A percentile compares a stretch with the other conserved stretches of the same genome.
These are phyloP conservation scores for Lathamus discolor DNA, from an alignment of 2,113 vertebrate species.

Conservation along the genomic window DNA sequence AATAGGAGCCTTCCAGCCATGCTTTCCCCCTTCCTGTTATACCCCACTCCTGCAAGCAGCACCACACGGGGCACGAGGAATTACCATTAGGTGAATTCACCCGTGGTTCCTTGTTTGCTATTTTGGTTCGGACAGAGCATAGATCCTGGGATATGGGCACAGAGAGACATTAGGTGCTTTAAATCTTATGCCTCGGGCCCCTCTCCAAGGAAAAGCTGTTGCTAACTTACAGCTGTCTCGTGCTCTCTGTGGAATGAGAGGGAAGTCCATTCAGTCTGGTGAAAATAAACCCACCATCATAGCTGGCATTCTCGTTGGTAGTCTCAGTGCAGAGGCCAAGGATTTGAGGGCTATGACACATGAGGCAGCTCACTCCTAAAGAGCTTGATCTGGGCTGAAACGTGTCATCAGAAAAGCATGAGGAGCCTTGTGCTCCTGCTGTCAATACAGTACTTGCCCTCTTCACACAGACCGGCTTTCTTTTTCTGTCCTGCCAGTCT, in stretches of 20 bases:
- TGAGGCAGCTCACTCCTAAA: slow-evolving; percentile 66
- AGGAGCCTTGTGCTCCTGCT: slow-evolving; percentile 40
- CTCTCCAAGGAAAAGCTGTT: slow-evolving; percentile 66
- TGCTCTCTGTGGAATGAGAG: slow-evolving; percentile 69
- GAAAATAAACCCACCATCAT: slow-evolving; percentile 68
- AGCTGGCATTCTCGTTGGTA: slow-evolving; percentile 67
- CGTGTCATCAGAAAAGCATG: slow-evolving; percentile 69
- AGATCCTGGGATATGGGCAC: not conserved
- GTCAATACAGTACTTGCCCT: slow-evolving; percentile 62
- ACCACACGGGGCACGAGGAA: not conserved
- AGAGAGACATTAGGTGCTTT: slow-evolving; percentile 49
- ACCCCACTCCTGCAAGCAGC: not conserved
- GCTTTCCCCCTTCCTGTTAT: not conserved
- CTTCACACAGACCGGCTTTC: not conserved
- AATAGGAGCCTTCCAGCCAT: not conserved
- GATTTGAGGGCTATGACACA: slow-evolving; percentile 65
- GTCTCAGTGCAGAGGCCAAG: slow-evolving; percentile 61
- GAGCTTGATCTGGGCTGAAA: slow-evolving; percentile 52
- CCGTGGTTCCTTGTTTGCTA: not conserved
- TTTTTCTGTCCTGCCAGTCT: slow-evolving; percentile 58
- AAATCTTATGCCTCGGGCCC: slow-evolving; percentile 58
- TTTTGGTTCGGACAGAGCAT: not conserved
- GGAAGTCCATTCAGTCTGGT: slow-evolving; percentile 69
- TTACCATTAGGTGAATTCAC: not conserved
- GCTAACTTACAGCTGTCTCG: slow-evolving; percentile 69